Evolutionary conservation across 2,797 vertebrate species (phyloP).

Genomic region (Chanos chanos): DNA sequence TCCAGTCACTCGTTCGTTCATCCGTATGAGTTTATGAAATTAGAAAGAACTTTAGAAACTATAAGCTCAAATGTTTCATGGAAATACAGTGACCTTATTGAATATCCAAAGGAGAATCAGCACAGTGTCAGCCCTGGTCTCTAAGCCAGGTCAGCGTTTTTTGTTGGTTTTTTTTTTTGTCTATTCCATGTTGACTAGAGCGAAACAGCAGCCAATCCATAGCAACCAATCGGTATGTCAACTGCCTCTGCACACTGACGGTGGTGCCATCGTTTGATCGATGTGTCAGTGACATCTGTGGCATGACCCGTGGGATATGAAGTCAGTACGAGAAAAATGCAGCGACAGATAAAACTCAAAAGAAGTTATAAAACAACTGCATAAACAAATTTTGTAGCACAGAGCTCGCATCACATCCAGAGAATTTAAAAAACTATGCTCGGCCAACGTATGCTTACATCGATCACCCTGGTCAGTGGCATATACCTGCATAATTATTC

Average conservation of each 20-base stretch:
- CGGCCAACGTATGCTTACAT: too few species aligned
- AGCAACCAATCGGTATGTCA: conserved; percentile 38
- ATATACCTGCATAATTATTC: too few species aligned
- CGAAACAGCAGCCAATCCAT: conserved; percentile 37
- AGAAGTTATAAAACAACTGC: conserved; percentile 42
- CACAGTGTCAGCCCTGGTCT: conserved; percentile 18
- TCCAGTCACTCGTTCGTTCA: too few species aligned
- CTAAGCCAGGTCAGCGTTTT: conserved; percentile 30
- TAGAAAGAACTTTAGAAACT: too few species aligned
- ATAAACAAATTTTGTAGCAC: conserved; percentile 34
- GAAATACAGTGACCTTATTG: neutral
- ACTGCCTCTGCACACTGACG: conserved; percentile 35
- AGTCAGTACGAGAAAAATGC: conserved; percentile 36
- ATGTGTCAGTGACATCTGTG: conserved; percentile 42
- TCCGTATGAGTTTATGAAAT: too few species aligned
- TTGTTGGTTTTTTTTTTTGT: too few species aligned
- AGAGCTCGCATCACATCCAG: neutral
- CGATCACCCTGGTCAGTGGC: neutral
- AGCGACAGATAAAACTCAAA: conserved; percentile 41
- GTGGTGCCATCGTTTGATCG: conserved; percentile 41
- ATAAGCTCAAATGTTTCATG: too few species aligned
- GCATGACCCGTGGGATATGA: conserved; percentile 32
- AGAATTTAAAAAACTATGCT: too few species aligned
- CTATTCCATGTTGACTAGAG: conserved; percentile 7
- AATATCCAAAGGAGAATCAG: conserved; percentile 15